Conservation (phyloP, 1,140 invertebrate species). For the Apis dorsata region DNA sequence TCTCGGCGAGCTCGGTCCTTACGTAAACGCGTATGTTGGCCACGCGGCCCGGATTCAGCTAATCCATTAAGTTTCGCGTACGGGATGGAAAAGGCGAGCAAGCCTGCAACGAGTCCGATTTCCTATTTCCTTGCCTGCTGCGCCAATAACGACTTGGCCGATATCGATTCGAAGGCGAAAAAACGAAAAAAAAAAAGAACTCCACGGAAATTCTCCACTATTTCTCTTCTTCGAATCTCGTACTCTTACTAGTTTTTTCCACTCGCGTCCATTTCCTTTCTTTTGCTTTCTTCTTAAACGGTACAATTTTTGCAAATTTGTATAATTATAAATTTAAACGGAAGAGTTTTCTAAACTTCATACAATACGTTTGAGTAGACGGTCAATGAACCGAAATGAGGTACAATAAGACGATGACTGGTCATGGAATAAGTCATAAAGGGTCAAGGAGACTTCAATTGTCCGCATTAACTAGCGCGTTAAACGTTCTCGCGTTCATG, state of each 20-base stretch:
- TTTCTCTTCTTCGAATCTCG: neutral
- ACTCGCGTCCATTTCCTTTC: neutral
- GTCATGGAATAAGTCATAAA: too few species aligned
- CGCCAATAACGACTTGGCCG: conserved; percentile 24
- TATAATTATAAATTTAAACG: too few species aligned
- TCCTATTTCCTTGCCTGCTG: conserved; percentile 20
- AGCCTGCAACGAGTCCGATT: conserved; percentile 41
- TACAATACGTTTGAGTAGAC: too few species aligned
- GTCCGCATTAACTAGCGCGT: too few species aligned
- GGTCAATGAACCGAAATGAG: too few species aligned
- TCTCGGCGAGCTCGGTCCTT: conserved; percentile 31
- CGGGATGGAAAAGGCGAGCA: too few species aligned
- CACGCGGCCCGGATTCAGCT: conserved; percentile 52
- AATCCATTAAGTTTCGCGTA: conserved; percentile 60
- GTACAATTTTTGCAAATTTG: too few species aligned
- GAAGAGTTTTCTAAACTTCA: too few species aligned
- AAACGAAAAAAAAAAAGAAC: conserved; percentile 4
- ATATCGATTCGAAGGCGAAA: conserved; percentile 14
- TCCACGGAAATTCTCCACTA: neutral
- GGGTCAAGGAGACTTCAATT: too few species aligned
- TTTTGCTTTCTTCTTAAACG: neutral
- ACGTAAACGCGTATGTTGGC: neutral
- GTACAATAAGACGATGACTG: too few species aligned
- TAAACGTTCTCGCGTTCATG: too few species aligned
- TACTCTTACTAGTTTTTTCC: neutral